These are phyloP conservation scores for Standfussiana lucernea DNA, from an alignment of 2,888 invertebrate genomes.

Conservation along the genomic window DNA sequence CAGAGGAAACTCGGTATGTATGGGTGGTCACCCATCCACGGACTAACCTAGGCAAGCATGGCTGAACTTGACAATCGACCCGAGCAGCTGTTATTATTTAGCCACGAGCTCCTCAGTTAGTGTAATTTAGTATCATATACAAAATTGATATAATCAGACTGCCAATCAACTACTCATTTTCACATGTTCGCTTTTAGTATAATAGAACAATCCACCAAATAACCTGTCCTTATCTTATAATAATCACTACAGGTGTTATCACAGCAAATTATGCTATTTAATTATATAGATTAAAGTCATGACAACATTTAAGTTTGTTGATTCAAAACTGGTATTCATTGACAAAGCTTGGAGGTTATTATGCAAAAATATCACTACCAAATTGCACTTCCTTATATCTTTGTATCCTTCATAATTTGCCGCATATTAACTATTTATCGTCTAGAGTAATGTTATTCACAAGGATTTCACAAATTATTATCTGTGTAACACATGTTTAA, in stretches of 20 bases:
- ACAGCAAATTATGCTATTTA: conserved; percentile 9
- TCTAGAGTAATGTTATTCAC: conserved; percentile 34
- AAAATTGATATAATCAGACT: background rate
- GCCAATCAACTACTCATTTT: background rate
- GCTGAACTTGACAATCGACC: too few relatives aligned
- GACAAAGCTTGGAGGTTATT: conserved; percentile 55
- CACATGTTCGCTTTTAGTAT: background rate
- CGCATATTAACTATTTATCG: conserved; percentile 3
- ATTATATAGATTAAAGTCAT: conserved; percentile 16
- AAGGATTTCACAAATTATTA: conserved; percentile 17
- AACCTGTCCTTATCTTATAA: conserved; percentile 1
- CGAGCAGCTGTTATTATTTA: too few relatives aligned
- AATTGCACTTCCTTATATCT: conserved; percentile 53
- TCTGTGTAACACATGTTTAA: conserved; percentile 14
- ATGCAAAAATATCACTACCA: conserved; percentile 54
- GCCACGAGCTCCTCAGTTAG: too few relatives aligned
- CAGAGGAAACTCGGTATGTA: too few relatives aligned
- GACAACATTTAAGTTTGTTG: conserved; percentile 35
- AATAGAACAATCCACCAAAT: conserved; percentile 14
- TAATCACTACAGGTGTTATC: conserved; percentile 9
- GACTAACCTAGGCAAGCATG: too few relatives aligned
- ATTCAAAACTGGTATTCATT: conserved; percentile 50
- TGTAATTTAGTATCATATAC: too few relatives aligned
- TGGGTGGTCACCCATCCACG: too few relatives aligned
- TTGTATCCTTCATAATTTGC: conserved; percentile 55